These are phyloP conservation scores for Apodemia zela DNA, from an alignment of 2,888 invertebrate species.

Conservation along the genomic window DNA sequence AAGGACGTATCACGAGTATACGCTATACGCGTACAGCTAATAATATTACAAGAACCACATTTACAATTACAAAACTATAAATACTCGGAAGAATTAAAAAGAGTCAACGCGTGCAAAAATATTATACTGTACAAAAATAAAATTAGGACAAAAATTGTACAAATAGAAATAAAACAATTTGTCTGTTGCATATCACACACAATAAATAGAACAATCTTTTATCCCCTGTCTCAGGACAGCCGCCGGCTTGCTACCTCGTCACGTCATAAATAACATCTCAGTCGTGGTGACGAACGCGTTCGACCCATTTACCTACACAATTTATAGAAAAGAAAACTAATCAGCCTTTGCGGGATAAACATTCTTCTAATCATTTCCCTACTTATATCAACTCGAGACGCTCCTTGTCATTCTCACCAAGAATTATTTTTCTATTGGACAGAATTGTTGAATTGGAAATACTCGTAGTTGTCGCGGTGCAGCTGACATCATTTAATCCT, in stretches of 20 bases:
- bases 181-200: slow-evolving; percentile 17
- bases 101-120: slow-evolving; percentile 17
- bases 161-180: slow-evolving; percentile 20
- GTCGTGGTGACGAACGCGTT: slow-evolving; percentile 33
- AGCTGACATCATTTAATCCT: background rate
- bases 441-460: too few species aligned
- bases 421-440: background rate
- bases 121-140: slow-evolving; percentile 20
- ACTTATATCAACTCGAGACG: slow-evolving; percentile 9
- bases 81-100: slow-evolving; percentile 19
- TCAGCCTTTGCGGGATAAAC: slow-evolving; percentile 65
- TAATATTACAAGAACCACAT: slow-evolving; percentile 4
- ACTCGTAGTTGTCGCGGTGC: background rate
- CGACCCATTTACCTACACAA: slow-evolving; percentile 22
- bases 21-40: background rate
- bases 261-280: slow-evolving; percentile 33
- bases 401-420: background rate
- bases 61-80: background rate
- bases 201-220: slow-evolving; percentile 20
- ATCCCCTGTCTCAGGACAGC: slow-evolving; percentile 3
- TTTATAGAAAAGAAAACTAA: slow-evolving; percentile 42
- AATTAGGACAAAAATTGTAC: slow-evolving; percentile 17
- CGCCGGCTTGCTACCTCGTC: slow-evolving; percentile 22
- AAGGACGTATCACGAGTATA: background rate
- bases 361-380: slow-evolving; percentile 48